phyloP scores from a whole-genome alignment of 64 coral and sea anemone genomes.

The Dendrophyllia cribrosa region DNA sequence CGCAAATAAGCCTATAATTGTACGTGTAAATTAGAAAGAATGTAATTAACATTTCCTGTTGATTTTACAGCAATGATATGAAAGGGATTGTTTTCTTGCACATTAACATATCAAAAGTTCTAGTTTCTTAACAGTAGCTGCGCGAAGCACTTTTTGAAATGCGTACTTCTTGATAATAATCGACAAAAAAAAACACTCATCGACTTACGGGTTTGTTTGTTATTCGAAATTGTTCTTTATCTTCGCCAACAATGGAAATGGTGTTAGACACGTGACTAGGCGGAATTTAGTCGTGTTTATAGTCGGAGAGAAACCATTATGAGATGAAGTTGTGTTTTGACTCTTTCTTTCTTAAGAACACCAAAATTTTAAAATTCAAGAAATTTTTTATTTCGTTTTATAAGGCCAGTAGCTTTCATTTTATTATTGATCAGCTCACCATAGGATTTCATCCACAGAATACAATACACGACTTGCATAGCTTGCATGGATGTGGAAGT shows the following conservation, averaged over 20 bases:
- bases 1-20: conserved; percentile 29
- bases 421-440: too few species aligned
- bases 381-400: too few species aligned
- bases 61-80: not conserved
- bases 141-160: not conserved
- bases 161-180: not conserved
- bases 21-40: not conserved
- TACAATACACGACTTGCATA: too few species aligned
- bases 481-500: too few species aligned
- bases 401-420: too few species aligned
- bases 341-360: too few species aligned
- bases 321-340: too few species aligned
- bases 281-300: not conserved
- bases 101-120: not conserved
- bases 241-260: not conserved
- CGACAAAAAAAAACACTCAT: not conserved
- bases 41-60: conserved; percentile 33
- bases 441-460: too few species aligned
- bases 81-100: not conserved
- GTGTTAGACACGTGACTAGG: not conserved
- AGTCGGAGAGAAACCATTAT: too few species aligned
- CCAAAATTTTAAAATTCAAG: too few species aligned
- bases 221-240: not conserved
- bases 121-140: not conserved
- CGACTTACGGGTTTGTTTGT: not conserved